phyloP scores from a whole-genome alignment of 2,797 vertebrate species.

The Fundulus diaphanus region DNA sequence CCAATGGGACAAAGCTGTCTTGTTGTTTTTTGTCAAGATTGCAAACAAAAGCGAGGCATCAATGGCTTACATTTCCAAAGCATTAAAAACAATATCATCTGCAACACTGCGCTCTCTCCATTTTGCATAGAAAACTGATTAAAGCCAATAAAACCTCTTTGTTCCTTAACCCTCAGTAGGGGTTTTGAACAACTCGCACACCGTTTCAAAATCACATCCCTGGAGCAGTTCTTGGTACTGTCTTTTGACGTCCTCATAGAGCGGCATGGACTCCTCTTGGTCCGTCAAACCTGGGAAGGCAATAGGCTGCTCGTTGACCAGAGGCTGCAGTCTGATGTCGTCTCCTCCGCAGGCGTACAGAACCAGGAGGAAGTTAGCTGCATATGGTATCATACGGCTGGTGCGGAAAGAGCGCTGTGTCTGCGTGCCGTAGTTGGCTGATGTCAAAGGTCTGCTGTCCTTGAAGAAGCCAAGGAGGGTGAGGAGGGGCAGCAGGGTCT shows the following conservation, averaged over 20 bases:
- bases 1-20: neutral
- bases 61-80: neutral
- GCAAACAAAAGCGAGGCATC: neutral
- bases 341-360: constrained; percentile 89
- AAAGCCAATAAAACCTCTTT: constrained; percentile 6
- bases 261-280: constrained; percentile 70
- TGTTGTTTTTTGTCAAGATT: neutral
- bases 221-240: constrained; percentile 85
- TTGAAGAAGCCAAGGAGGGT: constrained; percentile 94
- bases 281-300: constrained; percentile 78
- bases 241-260: constrained; percentile 83
- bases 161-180: constrained; percentile 13
- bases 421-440: constrained; percentile 85
- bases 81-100: neutral
- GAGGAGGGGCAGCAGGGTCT: constrained; percentile 93
- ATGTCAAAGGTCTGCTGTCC: constrained; percentile 80
- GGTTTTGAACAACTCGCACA: constrained; percentile 57
- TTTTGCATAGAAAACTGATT: neutral
- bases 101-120: neutral
- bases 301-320: constrained; percentile 90
- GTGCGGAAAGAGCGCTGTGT: constrained; percentile 84
- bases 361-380: constrained; percentile 89
- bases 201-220: constrained; percentile 83
- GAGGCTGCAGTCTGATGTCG: constrained; percentile 81
- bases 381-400: constrained; percentile 89